Conservation (phyloP, 2,113 vertebrate genomes). For the Atrichornis clamosus region DNA sequence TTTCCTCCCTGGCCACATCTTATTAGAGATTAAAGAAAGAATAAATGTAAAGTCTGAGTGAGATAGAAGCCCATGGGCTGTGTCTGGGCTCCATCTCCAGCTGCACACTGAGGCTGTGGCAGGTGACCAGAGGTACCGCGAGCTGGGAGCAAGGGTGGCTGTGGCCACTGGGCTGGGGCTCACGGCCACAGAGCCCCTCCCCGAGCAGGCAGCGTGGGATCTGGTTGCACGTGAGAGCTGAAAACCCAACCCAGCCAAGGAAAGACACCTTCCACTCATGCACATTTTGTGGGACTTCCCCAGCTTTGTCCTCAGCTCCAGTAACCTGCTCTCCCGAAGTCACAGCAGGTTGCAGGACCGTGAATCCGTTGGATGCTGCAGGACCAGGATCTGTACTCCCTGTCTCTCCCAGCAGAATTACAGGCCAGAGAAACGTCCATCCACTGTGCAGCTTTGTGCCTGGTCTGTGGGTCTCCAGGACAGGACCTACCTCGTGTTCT, state of each 20-base stretch:
- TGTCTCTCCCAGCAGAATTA: not conserved
- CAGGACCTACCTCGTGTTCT: not conserved
- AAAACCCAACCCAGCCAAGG: no score
- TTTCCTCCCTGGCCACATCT: not conserved
- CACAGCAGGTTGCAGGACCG: not conserved
- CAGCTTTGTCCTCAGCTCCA: not conserved
- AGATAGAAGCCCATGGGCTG: not conserved
- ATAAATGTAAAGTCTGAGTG: not conserved
- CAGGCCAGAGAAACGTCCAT: accelerated
- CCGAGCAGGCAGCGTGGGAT: accelerated
- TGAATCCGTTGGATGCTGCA: not conserved
- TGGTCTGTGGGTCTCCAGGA: not conserved
- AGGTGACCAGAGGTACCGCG: not conserved
- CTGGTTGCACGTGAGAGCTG: not conserved
- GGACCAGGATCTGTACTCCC: not conserved
- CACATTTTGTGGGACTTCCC: not conserved
- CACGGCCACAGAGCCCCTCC: not conserved
- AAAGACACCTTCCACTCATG: accelerated
- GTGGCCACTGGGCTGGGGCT: not conserved
- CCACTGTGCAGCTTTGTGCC: not conserved
- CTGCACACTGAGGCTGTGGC: not conserved
- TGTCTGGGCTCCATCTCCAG: not conserved
- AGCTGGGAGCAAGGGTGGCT: not conserved
- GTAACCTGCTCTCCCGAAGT: not conserved
- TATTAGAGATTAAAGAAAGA: not conserved